phyloP scores from a whole-genome alignment of 2,797 vertebrate species.

The Forpus xanthops region DNA sequence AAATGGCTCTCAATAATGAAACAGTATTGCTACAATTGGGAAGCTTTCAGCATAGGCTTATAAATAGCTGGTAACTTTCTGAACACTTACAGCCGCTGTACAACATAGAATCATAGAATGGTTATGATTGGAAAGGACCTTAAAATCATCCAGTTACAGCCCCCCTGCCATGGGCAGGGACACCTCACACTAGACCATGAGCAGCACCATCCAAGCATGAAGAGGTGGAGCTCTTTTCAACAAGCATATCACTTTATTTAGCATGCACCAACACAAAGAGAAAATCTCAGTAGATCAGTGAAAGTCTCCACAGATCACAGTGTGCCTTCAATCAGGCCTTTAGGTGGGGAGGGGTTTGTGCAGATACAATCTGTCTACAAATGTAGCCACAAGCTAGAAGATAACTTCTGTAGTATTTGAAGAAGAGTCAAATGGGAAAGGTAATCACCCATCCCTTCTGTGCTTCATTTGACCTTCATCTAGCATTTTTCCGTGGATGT shows the following conservation, averaged over 20 bases:
- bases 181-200: background rate
- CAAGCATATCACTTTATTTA: rapidly evolving
- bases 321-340: background rate
- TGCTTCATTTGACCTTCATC: background rate
- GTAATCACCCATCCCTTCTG: background rate
- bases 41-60: background rate
- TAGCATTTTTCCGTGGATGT: background rate
- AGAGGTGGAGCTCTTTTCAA: background rate
- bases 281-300: background rate
- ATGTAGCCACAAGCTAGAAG: background rate
- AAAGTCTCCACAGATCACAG: background rate
- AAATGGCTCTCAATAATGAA: background rate
- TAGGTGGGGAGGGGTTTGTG: background rate
- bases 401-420: background rate
- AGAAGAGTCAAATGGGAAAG: background rate
- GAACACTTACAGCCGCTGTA: background rate
- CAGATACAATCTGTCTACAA: background rate
- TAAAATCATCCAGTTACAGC: background rate
- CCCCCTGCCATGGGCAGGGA: background rate
- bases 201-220: background rate
- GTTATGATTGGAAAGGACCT: background rate
- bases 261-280: background rate
- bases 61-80: background rate
- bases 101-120: background rate
- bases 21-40: background rate